Percentiles rank a stretch among this genome's conserved stretches.
Evolutionary conservation across 2,797 vertebrate species (phyloP).

Genomic region (Triplophysa bombifrons): DNA sequence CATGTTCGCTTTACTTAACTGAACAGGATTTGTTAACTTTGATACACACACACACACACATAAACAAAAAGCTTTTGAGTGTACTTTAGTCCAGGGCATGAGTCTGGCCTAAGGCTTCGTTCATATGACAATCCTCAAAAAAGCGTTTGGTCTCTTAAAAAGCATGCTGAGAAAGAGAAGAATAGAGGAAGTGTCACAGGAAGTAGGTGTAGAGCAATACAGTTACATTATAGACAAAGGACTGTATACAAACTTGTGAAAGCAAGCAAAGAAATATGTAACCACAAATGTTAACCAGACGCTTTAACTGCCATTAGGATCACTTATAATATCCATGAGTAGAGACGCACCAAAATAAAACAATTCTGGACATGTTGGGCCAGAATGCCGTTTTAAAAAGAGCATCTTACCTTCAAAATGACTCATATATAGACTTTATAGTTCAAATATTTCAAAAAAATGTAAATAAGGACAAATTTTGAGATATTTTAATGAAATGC

Average conservation of each 20-base stretch:
- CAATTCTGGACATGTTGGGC: not conserved
- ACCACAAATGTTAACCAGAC: not conserved
- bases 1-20: slow-evolving; percentile 67
- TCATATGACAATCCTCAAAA: slow-evolving; percentile 68
- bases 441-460: no score
- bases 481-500: no score
- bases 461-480: no score
- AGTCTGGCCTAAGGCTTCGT: slow-evolving; percentile 76
- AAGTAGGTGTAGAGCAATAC: not conserved
- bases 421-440: no score
- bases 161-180: slow-evolving; percentile 45
- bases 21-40: slow-evolving; percentile 63
- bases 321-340: not conserved
- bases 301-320: not conserved
- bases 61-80: slow-evolving; percentile 60
- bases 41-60: slow-evolving; percentile 56
- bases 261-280: slow-evolving; percentile 12
- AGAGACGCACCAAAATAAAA: slow-evolving; percentile 13
- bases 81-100: slow-evolving; percentile 74
- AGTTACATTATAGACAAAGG: slow-evolving; percentile 3
- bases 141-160: slow-evolving; percentile 60
- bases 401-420: no score
- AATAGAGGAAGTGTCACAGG: slow-evolving; percentile 48
- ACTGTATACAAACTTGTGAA: slow-evolving; percentile 44
- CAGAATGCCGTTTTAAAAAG: not conserved